Evolutionary conservation across 2,888 invertebrate species (phyloP), one percentile per base, ranked within the genome.

Genomic region (Polyommatus icarus): DNA sequence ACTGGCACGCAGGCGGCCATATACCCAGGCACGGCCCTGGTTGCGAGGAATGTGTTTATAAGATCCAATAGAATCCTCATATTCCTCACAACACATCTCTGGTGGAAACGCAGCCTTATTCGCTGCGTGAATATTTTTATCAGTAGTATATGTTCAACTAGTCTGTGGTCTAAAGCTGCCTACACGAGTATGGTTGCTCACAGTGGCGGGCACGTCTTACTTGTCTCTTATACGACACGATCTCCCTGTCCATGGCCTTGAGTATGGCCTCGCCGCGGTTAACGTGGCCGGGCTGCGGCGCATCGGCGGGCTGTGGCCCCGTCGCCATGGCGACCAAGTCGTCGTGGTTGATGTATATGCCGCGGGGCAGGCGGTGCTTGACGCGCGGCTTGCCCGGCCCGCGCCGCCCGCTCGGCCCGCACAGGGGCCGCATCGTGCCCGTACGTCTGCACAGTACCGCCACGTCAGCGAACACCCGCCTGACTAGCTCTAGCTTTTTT

Each of bases 311-410:
- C 87, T 95, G 95, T 79, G 96, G 96, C 84, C 96, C 96, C 82
- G 96, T 96, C 80, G 98, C 98, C 95, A 99, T 96, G 84, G 97
- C 96, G 84, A 98, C 97, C 91, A 99, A 96, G 95, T 99, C 99
- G 93, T 99, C 99, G 94, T 98, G 98, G 95, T 98, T 98, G 94
- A 99, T 97, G 95, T 98, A 98, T 97, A 99, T 98, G 93, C 99
- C 99, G 86, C 97, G 97, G 80, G 99, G 99, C 86, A 99, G 97
- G 90, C 98, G 97, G 88, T 98, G 97, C 93, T 96, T 96, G 94
- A 96, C 96, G 83, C 91, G 92, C 87, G 91, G 92, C 87, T 94
- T 94, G 84, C 92, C 91, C 83, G 91, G 90, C 82, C 95, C 95
- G 89, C 95, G 94, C 83, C 95, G 93, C 84, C 95, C 93, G 83